Conservation (phyloP, 2,113 vertebrate genomes). For the Myrmecobius fasciatus region DNA sequence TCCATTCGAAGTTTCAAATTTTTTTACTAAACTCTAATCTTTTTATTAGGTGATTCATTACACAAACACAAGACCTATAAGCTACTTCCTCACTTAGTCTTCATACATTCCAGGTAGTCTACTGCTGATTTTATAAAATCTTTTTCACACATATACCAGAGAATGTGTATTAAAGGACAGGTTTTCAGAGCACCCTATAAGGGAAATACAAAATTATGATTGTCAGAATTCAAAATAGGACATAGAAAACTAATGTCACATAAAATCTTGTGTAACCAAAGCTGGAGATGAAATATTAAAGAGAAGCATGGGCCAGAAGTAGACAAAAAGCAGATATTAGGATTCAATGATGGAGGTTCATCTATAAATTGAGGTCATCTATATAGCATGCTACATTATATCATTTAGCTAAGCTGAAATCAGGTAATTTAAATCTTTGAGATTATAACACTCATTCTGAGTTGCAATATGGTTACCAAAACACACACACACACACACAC, state of each 20-base stretch:
- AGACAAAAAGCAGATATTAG: neutral
- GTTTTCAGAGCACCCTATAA: no score
- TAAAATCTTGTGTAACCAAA: no score
- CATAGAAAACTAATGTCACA: no score
- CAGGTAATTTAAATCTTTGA: no score
- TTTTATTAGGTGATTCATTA: neutral
- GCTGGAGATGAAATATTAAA: neutral
- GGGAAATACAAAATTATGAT: no score
- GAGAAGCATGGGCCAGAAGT: conserved; percentile 23
- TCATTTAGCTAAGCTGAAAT: no score
- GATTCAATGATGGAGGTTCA: conserved; percentile 43
- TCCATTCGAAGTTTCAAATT: no score
- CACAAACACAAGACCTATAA: neutral
- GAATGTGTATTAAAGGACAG: neutral
- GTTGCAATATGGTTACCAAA: no score
- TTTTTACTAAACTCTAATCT: no score
- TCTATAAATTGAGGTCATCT: neutral
- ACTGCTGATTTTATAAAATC: neutral
- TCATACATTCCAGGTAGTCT: conserved; percentile 15
- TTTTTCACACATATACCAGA: neutral
- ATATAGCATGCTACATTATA: neutral
- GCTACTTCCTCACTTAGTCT: neutral
- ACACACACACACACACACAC: no score
- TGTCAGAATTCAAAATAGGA: no score
- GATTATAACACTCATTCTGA: no score